phyloP scores from a whole-genome alignment of 2,113 vertebrate species.

The Elanus axillaris region DNA sequence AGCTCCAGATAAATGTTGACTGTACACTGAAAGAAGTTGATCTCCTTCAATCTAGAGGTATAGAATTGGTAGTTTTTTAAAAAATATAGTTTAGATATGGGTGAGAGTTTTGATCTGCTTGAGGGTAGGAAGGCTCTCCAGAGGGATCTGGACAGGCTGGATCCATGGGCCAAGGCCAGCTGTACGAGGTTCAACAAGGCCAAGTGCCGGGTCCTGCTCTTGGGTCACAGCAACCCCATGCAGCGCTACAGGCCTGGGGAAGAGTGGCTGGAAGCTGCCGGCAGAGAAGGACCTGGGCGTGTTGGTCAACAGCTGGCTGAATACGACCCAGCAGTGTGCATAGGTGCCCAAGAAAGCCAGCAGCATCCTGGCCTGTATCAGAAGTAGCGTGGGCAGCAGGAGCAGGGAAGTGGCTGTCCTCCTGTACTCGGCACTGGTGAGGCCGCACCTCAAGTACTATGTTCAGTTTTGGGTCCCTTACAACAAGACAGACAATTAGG shows the following conservation, averaged over 20 bases:
- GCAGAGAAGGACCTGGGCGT: background rate
- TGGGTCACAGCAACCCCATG: background rate
- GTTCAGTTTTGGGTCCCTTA: background rate
- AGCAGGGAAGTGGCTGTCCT: fast-evolving
- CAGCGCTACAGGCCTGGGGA: fast-evolving
- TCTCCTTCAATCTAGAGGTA: constrained; percentile 95
- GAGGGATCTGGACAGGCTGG: background rate
- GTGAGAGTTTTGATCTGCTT: fast-evolving
- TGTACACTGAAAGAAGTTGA: constrained; percentile 98
- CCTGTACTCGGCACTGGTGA: background rate
- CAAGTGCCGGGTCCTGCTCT: fast-evolving
- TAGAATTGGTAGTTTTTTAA: constrained; percentile 35
- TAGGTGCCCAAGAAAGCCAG: background rate
- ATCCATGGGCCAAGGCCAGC: fast-evolving
- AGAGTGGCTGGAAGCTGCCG: background rate
- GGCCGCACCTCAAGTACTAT: fast-evolving
- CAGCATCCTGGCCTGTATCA: background rate
- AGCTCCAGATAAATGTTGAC: constrained; percentile 98
- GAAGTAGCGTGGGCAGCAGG: background rate
- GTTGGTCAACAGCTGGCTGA: fast-evolving
- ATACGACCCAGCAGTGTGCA: background rate
- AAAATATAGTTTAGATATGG: background rate
- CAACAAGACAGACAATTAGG: background rate
- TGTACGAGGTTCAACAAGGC: background rate
- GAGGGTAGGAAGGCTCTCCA: background rate